These are phyloP conservation scores for Botia almorhae DNA, from an alignment of 2,797 vertebrate genomes.

Conservation along the genomic window DNA sequence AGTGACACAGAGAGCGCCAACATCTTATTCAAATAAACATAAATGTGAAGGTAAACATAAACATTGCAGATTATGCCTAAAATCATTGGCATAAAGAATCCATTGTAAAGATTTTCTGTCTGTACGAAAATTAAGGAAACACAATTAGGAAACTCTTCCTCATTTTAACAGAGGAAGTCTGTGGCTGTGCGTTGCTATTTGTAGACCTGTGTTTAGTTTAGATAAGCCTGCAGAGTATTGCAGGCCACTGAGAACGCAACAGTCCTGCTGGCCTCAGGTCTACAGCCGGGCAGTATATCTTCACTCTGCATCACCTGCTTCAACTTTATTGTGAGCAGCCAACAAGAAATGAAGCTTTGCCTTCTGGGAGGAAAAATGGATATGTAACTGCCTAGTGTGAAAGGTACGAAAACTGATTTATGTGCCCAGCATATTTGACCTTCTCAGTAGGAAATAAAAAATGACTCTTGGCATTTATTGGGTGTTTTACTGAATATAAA, in stretches of 20 bases:
- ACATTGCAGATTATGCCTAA: neutral
- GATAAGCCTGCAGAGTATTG: constrained; percentile 16
- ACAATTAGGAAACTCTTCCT: constrained; percentile 69
- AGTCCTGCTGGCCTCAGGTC: neutral
- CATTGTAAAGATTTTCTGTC: neutral
- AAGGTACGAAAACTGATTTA: constrained; percentile 38
- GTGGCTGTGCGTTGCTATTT: constrained; percentile 59
- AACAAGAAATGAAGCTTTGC: constrained; percentile 12
- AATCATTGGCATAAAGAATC: neutral
- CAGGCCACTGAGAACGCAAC: constrained; percentile 21
- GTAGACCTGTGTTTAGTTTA: constrained; percentile 16
- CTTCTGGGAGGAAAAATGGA: constrained; percentile 22
- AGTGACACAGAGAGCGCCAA: neutral
- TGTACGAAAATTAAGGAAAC: constrained; percentile 11
- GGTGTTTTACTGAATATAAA: neutral
- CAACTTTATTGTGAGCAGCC: neutral
- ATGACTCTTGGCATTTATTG: neutral
- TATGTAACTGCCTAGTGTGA: constrained; percentile 21
- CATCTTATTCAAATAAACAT: neutral
- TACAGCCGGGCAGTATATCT: neutral
- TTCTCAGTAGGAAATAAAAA: neutral
- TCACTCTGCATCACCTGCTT: neutral
- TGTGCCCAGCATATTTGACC: neutral
- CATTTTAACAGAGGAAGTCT: constrained; percentile 77
- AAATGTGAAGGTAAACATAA: neutral